Conservation (phyloP, 2,797 vertebrate genomes). For the Muscicapa comitata region DNA sequence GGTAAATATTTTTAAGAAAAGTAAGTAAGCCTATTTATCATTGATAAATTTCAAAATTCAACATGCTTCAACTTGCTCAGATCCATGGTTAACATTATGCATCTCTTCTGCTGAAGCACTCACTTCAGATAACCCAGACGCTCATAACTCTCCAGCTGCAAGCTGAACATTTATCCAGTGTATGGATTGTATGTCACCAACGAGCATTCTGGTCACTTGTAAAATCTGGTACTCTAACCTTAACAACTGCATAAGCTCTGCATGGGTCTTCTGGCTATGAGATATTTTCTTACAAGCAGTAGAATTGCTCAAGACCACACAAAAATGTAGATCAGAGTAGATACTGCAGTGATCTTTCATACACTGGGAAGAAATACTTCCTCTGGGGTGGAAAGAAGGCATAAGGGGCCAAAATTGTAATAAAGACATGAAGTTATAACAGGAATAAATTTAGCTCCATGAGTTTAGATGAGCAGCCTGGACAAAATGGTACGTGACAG, state of each 20-base stretch:
- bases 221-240: neutral
- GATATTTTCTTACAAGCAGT: neutral
- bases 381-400: slow-evolving; percentile 45
- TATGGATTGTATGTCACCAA: neutral
- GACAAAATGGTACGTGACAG: slow-evolving; percentile 69
- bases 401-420: slow-evolving; percentile 58
- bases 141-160: neutral
- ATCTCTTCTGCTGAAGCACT: neutral
- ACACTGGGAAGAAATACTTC: neutral
- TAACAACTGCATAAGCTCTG: neutral
- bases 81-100: neutral
- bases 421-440: slow-evolving; percentile 55
- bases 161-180: neutral
- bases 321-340: neutral
- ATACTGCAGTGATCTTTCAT: neutral
- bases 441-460: slow-evolving; percentile 60
- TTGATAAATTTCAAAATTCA: neutral
- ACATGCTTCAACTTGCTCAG: neutral
- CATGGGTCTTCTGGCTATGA: neutral
- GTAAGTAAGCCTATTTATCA: neutral
- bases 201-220: neutral
- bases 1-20: neutral
- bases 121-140: neutral
- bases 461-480: slow-evolving; percentile 67
- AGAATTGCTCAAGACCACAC: neutral